Conservation (phyloP, 2,888 invertebrate genomes). For the Ophion costatus region DNA sequence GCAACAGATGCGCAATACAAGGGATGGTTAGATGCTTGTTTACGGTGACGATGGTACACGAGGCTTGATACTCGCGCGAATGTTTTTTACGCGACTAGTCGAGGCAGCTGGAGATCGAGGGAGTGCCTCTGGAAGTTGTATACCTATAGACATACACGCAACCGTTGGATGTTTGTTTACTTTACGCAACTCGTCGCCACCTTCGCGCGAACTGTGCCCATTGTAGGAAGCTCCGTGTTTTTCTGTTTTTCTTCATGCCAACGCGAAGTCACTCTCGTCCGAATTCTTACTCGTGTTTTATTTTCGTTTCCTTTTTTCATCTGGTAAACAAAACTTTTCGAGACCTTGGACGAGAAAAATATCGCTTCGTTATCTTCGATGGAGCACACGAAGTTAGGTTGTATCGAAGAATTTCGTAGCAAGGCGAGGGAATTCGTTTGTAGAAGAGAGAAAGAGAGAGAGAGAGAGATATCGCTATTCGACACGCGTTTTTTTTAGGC, state of each 20-base stretch:
- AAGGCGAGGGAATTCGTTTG: not conserved
- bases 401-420: not conserved
- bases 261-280: not conserved
- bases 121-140: no score
- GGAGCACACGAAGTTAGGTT: not conserved
- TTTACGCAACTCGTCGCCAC: no score
- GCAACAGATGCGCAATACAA: conserved; percentile 34
- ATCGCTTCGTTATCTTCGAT: not conserved
- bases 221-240: not conserved
- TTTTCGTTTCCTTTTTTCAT: not conserved
- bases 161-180: no score
- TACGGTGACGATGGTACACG: not conserved
- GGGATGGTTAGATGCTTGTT: not conserved
- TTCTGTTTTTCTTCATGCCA: not conserved
- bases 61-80: conserved; percentile 46
- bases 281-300: no score
- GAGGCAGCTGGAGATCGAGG: conserved; percentile 31
- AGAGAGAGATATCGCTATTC: conserved; percentile 23
- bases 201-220: no score
- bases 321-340: not conserved
- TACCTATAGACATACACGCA: no score
- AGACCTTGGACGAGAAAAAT: not conserved
- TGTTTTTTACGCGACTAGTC: not conserved
- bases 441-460: conserved; percentile 38
- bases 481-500: no score